Conservation (phyloP, 2,797 vertebrate genomes). For the Oreochromis mossambicus region DNA sequence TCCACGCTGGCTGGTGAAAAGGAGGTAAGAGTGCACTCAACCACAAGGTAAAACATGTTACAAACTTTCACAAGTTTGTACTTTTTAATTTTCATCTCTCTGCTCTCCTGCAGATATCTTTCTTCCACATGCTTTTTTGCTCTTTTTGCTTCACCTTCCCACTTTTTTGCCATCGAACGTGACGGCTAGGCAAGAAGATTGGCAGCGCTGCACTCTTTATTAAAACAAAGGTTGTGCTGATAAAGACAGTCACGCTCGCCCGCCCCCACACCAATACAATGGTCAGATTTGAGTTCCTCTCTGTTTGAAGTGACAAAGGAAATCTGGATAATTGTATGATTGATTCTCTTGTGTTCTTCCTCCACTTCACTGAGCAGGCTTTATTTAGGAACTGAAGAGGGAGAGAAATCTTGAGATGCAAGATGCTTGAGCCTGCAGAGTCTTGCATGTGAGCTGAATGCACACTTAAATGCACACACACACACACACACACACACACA, state of each 20-base stretch:
- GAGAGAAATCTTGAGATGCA: conserved; percentile 56
- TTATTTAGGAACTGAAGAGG: conserved; percentile 62
- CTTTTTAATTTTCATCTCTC: conserved; percentile 30
- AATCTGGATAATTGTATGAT: conserved; percentile 78
- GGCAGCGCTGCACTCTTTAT: conserved; percentile 32
- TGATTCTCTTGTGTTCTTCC: conserved; percentile 70
- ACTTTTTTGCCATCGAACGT: conserved; percentile 13
- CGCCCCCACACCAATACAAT: conserved; percentile 31
- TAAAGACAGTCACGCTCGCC: conserved; percentile 44
- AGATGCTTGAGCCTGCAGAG: conserved; percentile 46
- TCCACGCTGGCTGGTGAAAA: background rate
- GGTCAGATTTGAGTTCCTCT: conserved; percentile 49
- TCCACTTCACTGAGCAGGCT: conserved; percentile 66
- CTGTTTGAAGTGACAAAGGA: conserved; percentile 67
- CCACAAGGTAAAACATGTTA: conserved; percentile 6
- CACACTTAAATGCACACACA: conserved; percentile 38
- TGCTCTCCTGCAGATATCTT: conserved; percentile 20
- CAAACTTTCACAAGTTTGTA: conserved; percentile 32
- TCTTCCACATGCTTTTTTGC: background rate
- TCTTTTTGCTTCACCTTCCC: conserved; percentile 1
- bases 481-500: background rate
- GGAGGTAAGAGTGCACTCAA: background rate
- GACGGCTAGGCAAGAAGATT: conserved; percentile 21
- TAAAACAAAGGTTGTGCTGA: conserved; percentile 54
- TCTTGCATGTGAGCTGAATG: conserved; percentile 30